These are phyloP conservation scores for Vulpes vulpes DNA, from an alignment of 2,113 vertebrate species.

Conservation along the genomic window DNA sequence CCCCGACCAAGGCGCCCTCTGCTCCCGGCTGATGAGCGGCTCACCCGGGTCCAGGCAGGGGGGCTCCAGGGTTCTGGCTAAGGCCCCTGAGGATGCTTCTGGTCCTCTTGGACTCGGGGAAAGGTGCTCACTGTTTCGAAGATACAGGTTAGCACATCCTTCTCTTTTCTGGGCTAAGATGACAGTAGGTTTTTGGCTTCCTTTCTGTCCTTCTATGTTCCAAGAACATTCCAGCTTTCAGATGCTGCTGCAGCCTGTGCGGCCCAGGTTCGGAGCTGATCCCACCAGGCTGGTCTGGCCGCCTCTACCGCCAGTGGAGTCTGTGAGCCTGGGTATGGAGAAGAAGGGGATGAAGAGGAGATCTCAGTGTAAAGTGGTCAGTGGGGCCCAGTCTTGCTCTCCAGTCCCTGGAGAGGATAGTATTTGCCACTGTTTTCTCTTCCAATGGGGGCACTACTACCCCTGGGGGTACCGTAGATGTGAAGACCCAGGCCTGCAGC, in stretches of 20 bases:
- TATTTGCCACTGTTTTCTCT: not conserved
- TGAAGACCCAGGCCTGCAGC: not conserved
- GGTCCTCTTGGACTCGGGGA: too few relatives aligned
- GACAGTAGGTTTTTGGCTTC: not conserved
- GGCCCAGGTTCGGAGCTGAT: not conserved
- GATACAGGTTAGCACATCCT: not conserved
- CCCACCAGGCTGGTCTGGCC: too few relatives aligned
- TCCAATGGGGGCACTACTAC: accelerated
- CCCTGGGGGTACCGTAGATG: too few relatives aligned
- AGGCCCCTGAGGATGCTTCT: too few relatives aligned
- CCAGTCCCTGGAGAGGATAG: not conserved
- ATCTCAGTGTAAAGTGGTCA: not conserved
- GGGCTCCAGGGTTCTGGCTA: too few relatives aligned
- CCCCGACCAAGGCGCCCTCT: too few relatives aligned
- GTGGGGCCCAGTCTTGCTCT: not conserved
- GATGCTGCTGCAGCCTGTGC: not conserved
- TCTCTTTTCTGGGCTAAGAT: not conserved
- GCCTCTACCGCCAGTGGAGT: too few relatives aligned
- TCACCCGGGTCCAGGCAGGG: too few relatives aligned
- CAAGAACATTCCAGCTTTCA: not conserved
- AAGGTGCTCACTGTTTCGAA: not conserved
- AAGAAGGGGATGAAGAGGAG: not conserved
- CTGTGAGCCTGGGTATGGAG: not conserved
- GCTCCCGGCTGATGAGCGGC: too few relatives aligned
- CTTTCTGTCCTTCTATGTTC: not conserved